phyloP scores from a whole-genome alignment of 1,140 invertebrate genomes.

The Drosophila punjabiensis region DNA sequence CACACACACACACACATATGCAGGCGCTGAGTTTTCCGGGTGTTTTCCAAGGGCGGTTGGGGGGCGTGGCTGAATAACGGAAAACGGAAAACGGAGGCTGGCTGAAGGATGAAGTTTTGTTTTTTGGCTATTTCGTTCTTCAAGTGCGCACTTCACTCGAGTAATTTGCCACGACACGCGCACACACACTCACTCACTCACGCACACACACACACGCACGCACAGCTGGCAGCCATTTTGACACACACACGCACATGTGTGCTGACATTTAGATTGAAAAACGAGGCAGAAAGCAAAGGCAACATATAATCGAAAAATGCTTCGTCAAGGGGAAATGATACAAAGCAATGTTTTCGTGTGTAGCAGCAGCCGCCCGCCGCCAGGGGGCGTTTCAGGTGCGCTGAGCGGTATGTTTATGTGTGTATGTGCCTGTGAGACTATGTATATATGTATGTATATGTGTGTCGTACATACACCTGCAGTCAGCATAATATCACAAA shows the following conservation, averaged over 20 bases:
- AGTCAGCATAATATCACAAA: conserved; percentile 13
- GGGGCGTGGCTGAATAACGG: conserved; percentile 14
- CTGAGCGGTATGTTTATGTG: not conserved
- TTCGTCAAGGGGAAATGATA: conserved; percentile 66
- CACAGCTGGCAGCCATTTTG: conserved; percentile 63
- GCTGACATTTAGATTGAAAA: conserved; percentile 80
- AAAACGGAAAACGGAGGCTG: conserved; percentile 26
- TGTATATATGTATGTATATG: conserved; percentile 1
- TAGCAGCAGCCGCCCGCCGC: conserved; percentile 31
- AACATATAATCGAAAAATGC: conserved; percentile 68
- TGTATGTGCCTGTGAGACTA: not conserved
- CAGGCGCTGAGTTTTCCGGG: not conserved
- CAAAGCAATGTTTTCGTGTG: conserved; percentile 73
- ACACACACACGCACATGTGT: conserved; percentile 60
- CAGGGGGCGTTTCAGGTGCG: conserved; percentile 67
- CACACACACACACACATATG: conserved; percentile 1
- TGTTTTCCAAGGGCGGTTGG: not conserved
- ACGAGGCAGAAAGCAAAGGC: conserved; percentile 69
- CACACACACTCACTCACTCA: conserved; percentile 34
- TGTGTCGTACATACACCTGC: conserved; percentile 26
- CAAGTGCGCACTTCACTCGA: conserved; percentile 74
- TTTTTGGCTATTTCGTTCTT: conserved; percentile 72
- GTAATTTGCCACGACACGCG: conserved; percentile 74
- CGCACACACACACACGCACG: conserved; percentile 8
- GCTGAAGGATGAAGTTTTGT: conserved; percentile 56